Evolutionary conservation across 1,140 invertebrate species (phyloP), one percentile per base, ranked within the genome.

Genomic region (Drosophila orena): DNA sequence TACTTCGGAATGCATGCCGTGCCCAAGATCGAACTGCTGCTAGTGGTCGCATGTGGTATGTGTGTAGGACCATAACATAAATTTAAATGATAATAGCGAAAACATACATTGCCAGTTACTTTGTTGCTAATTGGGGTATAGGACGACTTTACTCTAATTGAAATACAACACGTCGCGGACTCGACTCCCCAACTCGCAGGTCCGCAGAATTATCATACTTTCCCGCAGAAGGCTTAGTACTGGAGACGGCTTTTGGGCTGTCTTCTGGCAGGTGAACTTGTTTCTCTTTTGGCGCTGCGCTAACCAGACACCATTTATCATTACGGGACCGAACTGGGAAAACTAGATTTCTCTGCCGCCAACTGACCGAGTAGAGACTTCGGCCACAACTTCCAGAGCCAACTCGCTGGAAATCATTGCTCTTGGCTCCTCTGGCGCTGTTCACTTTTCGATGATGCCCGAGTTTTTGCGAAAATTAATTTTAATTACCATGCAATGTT

Each of bases 11-110:
- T 46, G 37, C 20, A 60, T 58, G 43, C 55, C 47, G 27, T 64
- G 15, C 17, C 14, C n/a, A n/a, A n/a, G 43, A 44, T 42, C 20
- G n/a, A 20, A 6, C 22, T 24, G 37, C n/a, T 5, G 24, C 24
- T 24, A 83, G 8, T 8, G 7, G n/a, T 42, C 40, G n/a, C 60
- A 70, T 62, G 49, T 37, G 24, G 40, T 35, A 55, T 46, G 34
- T 58, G 77, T 76, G 61, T 70, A 79, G 70, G 49, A 79, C 38
- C 75, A 84, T 66, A 79, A 77, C 81, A 85, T 85, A 85, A 85
- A 85, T 85, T 85, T 85, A 80, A 85, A 85, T 85, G 81, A 85
- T 85, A 85, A 85, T 85, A 80, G 81, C 77, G 66, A 85, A 85
- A 85, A 85, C 81, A 85, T 73, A 84, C 81, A 85, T 85, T 73